Percentiles rank a stretch among this genome's conserved stretches.
Evolutionary conservation across 2,888 invertebrate species (phyloP).

Genomic region (Phaedon cochleariae): DNA sequence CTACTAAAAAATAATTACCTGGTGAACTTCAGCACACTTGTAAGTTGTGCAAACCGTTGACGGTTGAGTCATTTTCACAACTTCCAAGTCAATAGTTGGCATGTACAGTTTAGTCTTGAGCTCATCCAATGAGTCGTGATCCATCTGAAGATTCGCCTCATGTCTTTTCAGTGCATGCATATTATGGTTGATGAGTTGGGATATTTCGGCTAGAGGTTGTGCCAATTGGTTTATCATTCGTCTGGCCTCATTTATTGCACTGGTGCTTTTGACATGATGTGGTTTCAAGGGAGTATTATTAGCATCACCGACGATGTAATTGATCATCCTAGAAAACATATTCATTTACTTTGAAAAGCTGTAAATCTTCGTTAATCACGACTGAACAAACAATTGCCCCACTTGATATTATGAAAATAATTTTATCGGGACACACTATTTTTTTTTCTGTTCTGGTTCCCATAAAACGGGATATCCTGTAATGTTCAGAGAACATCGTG

Average conservation of each 20-base stretch:
- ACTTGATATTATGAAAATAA: too few relatives aligned
- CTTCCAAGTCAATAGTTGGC: constrained; percentile 49
- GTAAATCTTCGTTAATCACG: too few relatives aligned
- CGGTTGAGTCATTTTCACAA: constrained; percentile 49
- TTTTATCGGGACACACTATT: too few relatives aligned
- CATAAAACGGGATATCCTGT: too few relatives aligned
- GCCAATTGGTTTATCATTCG: constrained; percentile 53
- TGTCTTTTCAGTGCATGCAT: constrained; percentile 49
- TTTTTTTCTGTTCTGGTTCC: too few relatives aligned
- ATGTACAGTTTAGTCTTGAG: constrained; percentile 51
- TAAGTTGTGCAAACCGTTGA: constrained; percentile 52
- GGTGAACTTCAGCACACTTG: constrained; percentile 48
- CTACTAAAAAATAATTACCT: constrained; percentile 35
- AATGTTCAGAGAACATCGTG: too few relatives aligned
- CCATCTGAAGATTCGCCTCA: constrained; percentile 37
- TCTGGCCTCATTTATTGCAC: constrained; percentile 55
- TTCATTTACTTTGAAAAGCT: too few relatives aligned
- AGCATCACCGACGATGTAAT: constrained; percentile 49
- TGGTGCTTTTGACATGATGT: constrained; percentile 52
- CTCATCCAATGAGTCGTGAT: constrained; percentile 45
- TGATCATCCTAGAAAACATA: constrained; percentile 47
- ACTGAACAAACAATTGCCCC: too few relatives aligned
- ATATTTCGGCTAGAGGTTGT: constrained; percentile 56
- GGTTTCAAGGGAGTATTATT: constrained; percentile 46
- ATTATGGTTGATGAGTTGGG: constrained; percentile 55